Evolutionary conservation across 2,113 vertebrate genomes (phyloP), one percentile per base, ranked within the genome.

Genomic region (Orthonyx spaldingii): DNA sequence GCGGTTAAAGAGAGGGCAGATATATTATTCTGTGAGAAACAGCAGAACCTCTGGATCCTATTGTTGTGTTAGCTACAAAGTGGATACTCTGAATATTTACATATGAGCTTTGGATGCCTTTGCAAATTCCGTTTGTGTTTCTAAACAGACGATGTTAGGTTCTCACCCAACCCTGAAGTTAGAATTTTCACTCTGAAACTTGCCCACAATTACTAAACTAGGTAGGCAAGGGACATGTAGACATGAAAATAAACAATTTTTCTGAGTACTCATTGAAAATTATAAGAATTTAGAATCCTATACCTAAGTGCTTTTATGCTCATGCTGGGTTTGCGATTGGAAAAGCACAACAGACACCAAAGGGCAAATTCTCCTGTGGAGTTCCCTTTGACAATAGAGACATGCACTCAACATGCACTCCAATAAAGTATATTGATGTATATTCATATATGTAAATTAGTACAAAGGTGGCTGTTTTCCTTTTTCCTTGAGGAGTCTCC

Each of bases 51-150:
- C 47, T 57, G 47, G 5, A 69, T 74, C 37, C 63, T 20, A 3
- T 35, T 64, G 23, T 3, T 74, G 55, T 33, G 23, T 41, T 81
- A 87, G 77, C 13, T 33, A 12, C 0, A 0, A 44, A 56, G 9
- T 46, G 22, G 39, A 10, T 49, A 4, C 11, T 35, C 1, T 3
- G 47, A 46, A 13, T 32, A 60, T 33, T 64, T 60, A 19, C 32
- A 17, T 4, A 30, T 24, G 20, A 77, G 5, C 16, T 89, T 55
- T 50, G 50, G 22, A 53, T 90, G 32, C 28, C 3, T 24, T 2
- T 46, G 14, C 22, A 87, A 84, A 70, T 42, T 61, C 16, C 24
- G 37, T 46, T 44, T 19, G 11, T 19, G 23, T 55, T 82, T 77
- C 49, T 79, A 74, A 55, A 26, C 7, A 27, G 10, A 65, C 4